Evolutionary conservation across 2,113 vertebrate species (phyloP).

Genomic region (Odontophorus gujanensis): DNA sequence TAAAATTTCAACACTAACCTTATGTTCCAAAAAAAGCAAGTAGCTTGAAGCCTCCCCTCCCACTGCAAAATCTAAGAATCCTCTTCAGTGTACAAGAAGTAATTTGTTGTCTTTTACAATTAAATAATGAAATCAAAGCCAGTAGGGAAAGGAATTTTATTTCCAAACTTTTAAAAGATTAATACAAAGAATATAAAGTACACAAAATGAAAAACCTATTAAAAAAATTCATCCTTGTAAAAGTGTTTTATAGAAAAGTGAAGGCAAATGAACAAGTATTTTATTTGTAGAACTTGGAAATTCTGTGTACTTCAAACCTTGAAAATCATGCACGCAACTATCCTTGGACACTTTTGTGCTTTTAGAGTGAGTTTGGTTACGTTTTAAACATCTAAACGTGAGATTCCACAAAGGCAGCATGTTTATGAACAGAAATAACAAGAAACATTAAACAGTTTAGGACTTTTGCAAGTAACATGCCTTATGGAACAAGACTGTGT

Average conservation of each 20-base stretch:
- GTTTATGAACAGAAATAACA: slow-evolving; percentile 20
- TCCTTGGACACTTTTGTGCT: not conserved
- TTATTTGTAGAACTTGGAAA: not conserved
- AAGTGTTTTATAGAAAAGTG: slow-evolving; percentile 63
- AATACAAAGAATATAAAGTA: slow-evolving; percentile 71
- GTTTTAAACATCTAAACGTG: not conserved
- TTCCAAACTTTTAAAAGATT: slow-evolving; percentile 71
- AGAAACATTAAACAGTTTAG: not conserved
- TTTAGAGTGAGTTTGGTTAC: not conserved
- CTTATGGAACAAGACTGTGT: not conserved
- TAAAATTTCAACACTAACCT: not conserved
- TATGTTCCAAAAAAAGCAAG: not conserved
- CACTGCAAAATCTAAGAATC: not conserved
- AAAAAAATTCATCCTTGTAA: slow-evolving; percentile 42
- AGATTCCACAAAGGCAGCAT: not conserved
- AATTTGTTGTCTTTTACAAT: not conserved
- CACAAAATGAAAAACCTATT: slow-evolving; percentile 44
- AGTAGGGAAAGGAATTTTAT: slow-evolving; percentile 71
- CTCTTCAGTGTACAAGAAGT: not conserved
- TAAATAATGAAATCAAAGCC: slow-evolving; percentile 34
- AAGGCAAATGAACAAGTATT: slow-evolving; percentile 51
- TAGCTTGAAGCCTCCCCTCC: not conserved
- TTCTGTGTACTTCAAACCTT: slow-evolving; percentile 4
- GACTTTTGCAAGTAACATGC: not conserved
- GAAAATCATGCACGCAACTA: not conserved